Percentiles rank a stretch among this genome's conserved stretches.
Conservation (phyloP, 2,113 vertebrate genomes). For the Varanus komodoensis region DNA sequence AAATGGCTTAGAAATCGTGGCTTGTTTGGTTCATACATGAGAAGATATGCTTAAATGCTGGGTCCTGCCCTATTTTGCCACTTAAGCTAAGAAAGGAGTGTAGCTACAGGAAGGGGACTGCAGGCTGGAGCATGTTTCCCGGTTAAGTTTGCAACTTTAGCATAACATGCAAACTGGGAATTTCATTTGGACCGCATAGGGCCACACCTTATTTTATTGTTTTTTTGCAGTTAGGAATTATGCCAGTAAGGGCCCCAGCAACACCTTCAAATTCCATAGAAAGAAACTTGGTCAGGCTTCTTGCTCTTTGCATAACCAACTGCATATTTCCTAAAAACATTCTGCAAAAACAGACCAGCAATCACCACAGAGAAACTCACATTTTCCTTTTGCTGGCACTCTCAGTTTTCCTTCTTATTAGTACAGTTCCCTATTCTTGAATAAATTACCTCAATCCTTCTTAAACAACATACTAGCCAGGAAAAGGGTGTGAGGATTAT, state of each 20-base stretch:
- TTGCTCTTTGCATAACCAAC: background rate
- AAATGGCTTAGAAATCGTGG: background rate
- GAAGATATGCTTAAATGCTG: background rate
- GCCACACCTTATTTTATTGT: background rate
- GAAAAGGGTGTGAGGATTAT: conserved; percentile 71
- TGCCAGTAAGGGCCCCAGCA: background rate
- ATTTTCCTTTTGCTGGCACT: background rate
- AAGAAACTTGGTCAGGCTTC: background rate
- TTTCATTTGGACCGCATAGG: background rate
- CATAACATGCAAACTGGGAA: no score
- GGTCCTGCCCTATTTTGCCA: background rate
- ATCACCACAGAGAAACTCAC: background rate
- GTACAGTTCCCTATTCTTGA: conserved; percentile 60
- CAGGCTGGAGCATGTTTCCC: background rate
- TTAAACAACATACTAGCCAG: conserved; percentile 65
- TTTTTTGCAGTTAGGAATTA: background rate
- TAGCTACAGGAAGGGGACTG: background rate
- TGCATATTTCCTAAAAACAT: fast-evolving
- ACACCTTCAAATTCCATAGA: background rate
- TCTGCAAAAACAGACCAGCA: background rate
- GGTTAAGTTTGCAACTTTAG: no score
- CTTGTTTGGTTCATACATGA: background rate
- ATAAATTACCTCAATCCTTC: conserved; percentile 75
- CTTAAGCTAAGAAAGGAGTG: background rate
- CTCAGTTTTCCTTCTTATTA: background rate